Conservation (phyloP, 1,140 invertebrate genomes). For the Nebria ingens region DNA sequence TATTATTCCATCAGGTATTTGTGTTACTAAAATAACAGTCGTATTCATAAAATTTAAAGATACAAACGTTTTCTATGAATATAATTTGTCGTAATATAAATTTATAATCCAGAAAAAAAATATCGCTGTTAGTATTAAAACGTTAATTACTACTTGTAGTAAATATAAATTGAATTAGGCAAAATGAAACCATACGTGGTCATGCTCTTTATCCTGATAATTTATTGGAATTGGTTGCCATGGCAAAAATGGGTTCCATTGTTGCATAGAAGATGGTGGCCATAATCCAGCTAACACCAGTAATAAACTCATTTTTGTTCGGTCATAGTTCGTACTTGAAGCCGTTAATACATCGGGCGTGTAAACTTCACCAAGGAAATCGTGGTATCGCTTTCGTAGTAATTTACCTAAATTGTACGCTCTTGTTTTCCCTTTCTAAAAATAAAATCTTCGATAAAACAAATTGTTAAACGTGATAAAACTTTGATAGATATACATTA, state of each 20-base stretch:
- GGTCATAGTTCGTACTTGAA: conserved; percentile 35
- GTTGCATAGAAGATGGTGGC: conserved; percentile 36
- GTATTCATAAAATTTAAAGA: too few species aligned
- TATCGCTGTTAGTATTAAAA: too few species aligned
- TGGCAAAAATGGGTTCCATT: conserved; percentile 36
- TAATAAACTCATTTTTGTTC: conserved; percentile 48
- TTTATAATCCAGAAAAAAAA: too few species aligned
- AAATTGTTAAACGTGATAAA: too few species aligned
- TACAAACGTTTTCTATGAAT: too few species aligned
- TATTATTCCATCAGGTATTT: too few species aligned
- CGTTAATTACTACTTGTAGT: too few species aligned
- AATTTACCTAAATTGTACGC: conserved; percentile 52
- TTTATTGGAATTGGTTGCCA: conserved; percentile 43
- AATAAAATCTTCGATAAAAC: conserved; percentile 10
- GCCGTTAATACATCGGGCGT: conserved; percentile 34
- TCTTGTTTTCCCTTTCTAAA: conserved; percentile 46
- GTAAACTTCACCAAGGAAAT: conserved; percentile 50
- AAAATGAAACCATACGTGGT: conserved; percentile 39
- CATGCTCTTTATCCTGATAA: conserved; percentile 30
- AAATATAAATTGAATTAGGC: too few species aligned
- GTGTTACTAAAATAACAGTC: too few species aligned
- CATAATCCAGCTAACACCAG: conserved; percentile 44
- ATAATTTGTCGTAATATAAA: too few species aligned
- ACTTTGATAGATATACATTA: too few species aligned
- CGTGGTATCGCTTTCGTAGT: conserved; percentile 47